These are phyloP conservation scores for Ceraclea dissimilis DNA, from an alignment of 2,888 invertebrate species.

Conservation along the genomic window DNA sequence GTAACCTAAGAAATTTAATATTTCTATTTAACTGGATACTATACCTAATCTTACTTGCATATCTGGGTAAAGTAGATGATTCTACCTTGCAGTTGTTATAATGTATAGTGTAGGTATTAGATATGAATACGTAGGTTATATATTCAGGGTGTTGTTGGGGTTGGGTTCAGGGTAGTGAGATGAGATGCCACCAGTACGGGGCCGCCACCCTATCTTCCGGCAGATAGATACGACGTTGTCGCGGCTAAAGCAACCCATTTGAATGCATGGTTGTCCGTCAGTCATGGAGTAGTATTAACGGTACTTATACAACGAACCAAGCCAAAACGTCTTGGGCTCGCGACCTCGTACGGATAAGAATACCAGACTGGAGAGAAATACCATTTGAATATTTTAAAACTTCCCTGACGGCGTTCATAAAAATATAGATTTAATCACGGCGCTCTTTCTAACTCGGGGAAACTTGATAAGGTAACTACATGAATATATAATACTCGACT, in stretches of 20 bases:
- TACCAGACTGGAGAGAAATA: neutral
- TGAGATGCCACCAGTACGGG: neutral
- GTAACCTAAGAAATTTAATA: no score
- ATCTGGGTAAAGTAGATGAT: no score
- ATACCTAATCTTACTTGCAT: no score
- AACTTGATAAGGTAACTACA: neutral
- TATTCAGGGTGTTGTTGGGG: no score
- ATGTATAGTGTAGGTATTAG: no score
- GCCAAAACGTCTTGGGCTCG: constrained; percentile 22
- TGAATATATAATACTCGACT: neutral
- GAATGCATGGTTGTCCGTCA: constrained; percentile 70
- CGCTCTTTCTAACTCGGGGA: neutral
- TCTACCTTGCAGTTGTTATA: no score
- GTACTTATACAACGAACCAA: constrained; percentile 14
- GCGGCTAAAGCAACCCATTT: constrained; percentile 62
- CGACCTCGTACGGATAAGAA: constrained; percentile 5
- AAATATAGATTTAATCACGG: neutral
- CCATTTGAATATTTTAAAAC: constrained; percentile 1
- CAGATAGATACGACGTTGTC: constrained; percentile 27
- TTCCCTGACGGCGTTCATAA: constrained; percentile 1
- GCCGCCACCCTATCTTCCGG: constrained; percentile 15
- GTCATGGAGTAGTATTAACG: constrained; percentile 48
- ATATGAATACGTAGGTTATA: no score
- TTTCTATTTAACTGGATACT: no score
- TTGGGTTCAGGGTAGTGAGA: no score